Percentiles rank a stretch among this genome's conserved stretches.
Conservation (phyloP, 2,888 invertebrate genomes). For the Cerastis leucographa region DNA sequence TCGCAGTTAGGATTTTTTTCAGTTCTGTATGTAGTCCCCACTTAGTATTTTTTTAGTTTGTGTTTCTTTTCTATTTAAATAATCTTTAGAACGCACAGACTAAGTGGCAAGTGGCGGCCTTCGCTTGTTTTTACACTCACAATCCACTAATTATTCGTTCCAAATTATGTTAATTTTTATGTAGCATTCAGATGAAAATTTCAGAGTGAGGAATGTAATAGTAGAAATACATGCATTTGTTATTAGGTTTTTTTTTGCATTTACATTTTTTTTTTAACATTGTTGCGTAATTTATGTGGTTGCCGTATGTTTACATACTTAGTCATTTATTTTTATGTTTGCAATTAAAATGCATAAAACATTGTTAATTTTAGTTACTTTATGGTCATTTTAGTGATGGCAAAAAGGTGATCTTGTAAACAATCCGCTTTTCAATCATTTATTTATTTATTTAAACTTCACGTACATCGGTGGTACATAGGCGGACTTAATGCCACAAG, state of each 20-base stretch:
- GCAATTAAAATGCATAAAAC: neutral
- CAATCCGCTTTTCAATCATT: too few relatives aligned
- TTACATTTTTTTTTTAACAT: neutral
- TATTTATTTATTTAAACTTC: too few relatives aligned
- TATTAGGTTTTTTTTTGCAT: neutral
- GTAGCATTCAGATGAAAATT: constrained; percentile 6
- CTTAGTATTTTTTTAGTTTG: neutral
- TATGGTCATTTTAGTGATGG: neutral
- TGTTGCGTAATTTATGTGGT: neutral
- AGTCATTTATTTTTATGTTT: neutral
- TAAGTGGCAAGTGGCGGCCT: constrained; percentile 1
- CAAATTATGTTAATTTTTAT: constrained; percentile 26
- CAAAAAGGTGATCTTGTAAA: neutral
- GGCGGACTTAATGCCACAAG: too few relatives aligned
- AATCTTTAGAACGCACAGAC: constrained; percentile 16
- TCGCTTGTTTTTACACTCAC: constrained; percentile 17
- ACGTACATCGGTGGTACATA: too few relatives aligned
- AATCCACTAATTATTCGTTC: constrained; percentile 12
- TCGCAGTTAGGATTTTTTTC: neutral
- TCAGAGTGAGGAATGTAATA: neutral
- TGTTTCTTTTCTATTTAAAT: constrained; percentile 18
- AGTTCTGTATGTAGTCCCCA: neutral
- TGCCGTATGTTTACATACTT: neutral
- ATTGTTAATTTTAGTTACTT: neutral
- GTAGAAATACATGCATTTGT: neutral